These are phyloP conservation scores for Zoroaster sp. DNA, from an alignment of 53 echinoderm and acorn worm species.

Conservation along the genomic window DNA sequence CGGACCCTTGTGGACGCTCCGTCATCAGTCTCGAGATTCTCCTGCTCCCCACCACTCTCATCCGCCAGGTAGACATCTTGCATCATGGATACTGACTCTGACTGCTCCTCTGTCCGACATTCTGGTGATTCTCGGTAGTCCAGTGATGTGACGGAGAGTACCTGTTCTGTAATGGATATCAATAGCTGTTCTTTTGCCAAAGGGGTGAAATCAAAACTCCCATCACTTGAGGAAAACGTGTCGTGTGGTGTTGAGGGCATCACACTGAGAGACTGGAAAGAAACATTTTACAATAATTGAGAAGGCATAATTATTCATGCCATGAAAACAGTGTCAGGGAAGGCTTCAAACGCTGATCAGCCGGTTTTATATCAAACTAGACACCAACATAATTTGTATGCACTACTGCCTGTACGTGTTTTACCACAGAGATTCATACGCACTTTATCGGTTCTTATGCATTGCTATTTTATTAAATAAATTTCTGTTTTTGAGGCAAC, in stretches of 20 bases:
- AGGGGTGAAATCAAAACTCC: neutral
- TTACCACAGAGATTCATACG: no score
- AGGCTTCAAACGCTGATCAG: no score
- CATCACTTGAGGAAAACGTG: neutral
- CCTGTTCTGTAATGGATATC: slow-evolving; percentile 11
- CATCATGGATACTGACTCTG: neutral
- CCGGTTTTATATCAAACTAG: no score
- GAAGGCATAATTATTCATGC: neutral
- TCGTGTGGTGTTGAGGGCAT: neutral
- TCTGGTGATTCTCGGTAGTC: slow-evolving; percentile 23
- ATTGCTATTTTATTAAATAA: no score
- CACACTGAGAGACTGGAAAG: neutral
- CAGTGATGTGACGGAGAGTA: slow-evolving; percentile 32
- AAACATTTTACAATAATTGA: neutral
- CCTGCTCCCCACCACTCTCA: slow-evolving; percentile 8
- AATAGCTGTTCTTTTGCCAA: neutral
- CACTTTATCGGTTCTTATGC: no score
- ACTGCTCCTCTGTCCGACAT: neutral
- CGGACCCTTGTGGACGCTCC: neutral
- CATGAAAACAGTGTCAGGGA: no score
- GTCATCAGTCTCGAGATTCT: neutral
- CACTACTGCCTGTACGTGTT: no score
- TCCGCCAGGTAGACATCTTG: slow-evolving; percentile 35
- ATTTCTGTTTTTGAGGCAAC: no score
- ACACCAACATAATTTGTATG: no score